Percentiles rank a stretch among this genome's conserved stretches.
These are phyloP conservation scores for Ditula angustiorana DNA, from an alignment of 2,888 invertebrate genomes.

Conservation along the genomic window DNA sequence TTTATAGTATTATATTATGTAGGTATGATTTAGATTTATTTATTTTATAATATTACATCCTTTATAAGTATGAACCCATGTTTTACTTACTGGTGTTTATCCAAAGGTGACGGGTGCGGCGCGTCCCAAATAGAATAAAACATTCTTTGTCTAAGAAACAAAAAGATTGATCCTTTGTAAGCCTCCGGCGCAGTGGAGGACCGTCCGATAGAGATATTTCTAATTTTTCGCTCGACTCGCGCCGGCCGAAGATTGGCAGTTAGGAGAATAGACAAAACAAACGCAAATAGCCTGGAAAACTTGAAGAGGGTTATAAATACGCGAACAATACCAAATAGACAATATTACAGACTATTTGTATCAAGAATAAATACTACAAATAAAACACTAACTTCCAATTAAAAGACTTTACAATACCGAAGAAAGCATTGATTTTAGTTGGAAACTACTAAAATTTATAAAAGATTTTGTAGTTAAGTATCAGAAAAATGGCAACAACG, in stretches of 20 bases:
- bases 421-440: neutral
- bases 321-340: slow-evolving; percentile 46
- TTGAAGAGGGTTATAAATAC: slow-evolving; percentile 56
- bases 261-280: slow-evolving; percentile 70
- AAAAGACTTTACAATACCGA: neutral
- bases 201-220: slow-evolving; percentile 72
- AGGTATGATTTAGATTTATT: no score
- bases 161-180: slow-evolving; percentile 41
- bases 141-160: slow-evolving; percentile 43
- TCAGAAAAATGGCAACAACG: no score
- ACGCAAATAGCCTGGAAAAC: slow-evolving; percentile 67
- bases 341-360: neutral
- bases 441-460: no score
- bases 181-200: slow-evolving; percentile 51
- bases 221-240: slow-evolving; percentile 78
- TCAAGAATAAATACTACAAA: neutral
- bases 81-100: slow-evolving; percentile 2
- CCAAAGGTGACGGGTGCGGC: slow-evolving; percentile 13
- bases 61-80: neutral
- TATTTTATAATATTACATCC: no score
- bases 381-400: neutral
- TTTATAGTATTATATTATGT: no score
- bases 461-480: no score
- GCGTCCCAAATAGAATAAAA: slow-evolving; percentile 40
- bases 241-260: slow-evolving; percentile 60